Evolutionary conservation across 1,140 invertebrate genomes (phyloP), one percentile per base, ranked within the genome.

Genomic region (Limonius californicus): DNA sequence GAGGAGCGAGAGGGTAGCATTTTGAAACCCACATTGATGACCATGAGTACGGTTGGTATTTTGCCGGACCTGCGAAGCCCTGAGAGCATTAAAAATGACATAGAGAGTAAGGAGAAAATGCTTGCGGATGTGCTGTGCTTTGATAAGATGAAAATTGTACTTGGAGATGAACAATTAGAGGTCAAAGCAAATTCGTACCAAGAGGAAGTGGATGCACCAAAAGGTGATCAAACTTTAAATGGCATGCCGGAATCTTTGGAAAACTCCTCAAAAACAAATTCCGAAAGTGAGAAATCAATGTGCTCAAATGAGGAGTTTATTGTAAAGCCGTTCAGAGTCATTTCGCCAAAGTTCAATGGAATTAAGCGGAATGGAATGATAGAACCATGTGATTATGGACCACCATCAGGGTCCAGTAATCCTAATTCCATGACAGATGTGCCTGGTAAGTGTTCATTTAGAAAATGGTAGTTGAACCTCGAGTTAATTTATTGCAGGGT

Each of bases 101-200:
- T 84, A 20, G 78, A 81, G 64, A 69, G 77, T 57, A 83, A 83
- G 60, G 82, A 83, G 63, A 82, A 80, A 66, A 63, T 82, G 32
- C 64, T 83, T 11, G 80, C 81, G 0, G 78, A 79, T 53, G 74
- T 83, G 53, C 66, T 83, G 12, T 78, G 77, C 67, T 80, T 82
- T 58, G 80, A 82, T 73, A 39, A 39, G n/a, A 14, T 12, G 8
- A 39, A 39, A 39, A 12, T 39, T 39, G n/a, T 14, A 39, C 35
- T 14, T 39, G n/a, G 11, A 2, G 8, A 9, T 39, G n/a, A 39
- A 12, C 7, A 39, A 39, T 27, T 9, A 27, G 23, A 4, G 9
- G 23, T 9, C 3, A 9, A 27, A 4, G 23, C 3, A 9, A 27
- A 27, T 4, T 3, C 3, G 3, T 7, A 39, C 2, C 2, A 9